Percentiles rank a stretch among this genome's conserved stretches.
phyloP scores from a whole-genome alignment of 2,888 invertebrate species.

The Melinaea menophilus region DNA sequence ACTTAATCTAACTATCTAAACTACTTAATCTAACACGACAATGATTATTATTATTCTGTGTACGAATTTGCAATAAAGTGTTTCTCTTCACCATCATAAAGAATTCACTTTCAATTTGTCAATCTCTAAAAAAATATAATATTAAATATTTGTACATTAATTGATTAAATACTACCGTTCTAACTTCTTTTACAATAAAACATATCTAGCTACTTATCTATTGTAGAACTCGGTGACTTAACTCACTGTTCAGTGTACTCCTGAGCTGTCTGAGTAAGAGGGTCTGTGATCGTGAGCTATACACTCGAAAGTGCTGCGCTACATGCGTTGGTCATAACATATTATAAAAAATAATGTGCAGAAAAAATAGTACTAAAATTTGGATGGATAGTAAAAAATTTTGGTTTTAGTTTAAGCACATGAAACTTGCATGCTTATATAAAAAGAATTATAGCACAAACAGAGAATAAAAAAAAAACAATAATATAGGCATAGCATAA shows the following conservation, averaged over 20 bases:
- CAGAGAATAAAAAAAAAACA: not conserved
- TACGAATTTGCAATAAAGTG: too few species aligned
- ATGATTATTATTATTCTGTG: too few species aligned
- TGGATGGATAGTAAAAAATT: too few species aligned
- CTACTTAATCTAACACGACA: too few species aligned
- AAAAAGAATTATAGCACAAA: not conserved
- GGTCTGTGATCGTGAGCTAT: slow-evolving; percentile 15
- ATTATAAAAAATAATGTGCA: slow-evolving; percentile 19
- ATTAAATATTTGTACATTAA: too few species aligned
- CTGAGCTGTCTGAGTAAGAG: slow-evolving; percentile 6
- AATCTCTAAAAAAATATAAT: too few species aligned
- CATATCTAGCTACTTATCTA: slow-evolving; percentile 8
- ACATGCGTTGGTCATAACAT: slow-evolving; percentile 30
- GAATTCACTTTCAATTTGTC: too few species aligned
- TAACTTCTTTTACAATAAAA: not conserved
- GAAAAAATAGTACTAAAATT: not conserved
- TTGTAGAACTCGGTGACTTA: not conserved
- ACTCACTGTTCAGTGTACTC: slow-evolving; percentile 28
- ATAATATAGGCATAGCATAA: not conserved
- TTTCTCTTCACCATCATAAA: too few species aligned
- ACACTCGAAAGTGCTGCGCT: slow-evolving; percentile 38
- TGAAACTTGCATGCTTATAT: not conserved
- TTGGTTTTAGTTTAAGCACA: too few species aligned
- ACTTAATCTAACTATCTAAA: too few species aligned
- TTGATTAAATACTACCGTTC: too few species aligned